Evolutionary conservation across 2,888 invertebrate species (phyloP), one percentile per base, ranked within the genome.

Genomic region (Idaea dimidiata): DNA sequence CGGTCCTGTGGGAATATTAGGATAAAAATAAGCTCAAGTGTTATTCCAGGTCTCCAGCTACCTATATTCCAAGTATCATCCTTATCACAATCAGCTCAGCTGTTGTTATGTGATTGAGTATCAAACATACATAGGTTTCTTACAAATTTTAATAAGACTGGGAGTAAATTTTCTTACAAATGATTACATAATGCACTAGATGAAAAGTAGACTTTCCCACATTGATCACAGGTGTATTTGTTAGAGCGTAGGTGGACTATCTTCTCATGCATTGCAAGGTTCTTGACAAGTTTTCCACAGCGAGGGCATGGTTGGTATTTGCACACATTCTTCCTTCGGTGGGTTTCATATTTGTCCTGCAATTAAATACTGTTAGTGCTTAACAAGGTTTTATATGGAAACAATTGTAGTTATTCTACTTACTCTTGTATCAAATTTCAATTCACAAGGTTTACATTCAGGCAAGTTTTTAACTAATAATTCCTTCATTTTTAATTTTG

Each of bases 201-300:
- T 18, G 75, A 71, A 54, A 72, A 72, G 43, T 66, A 72, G 32
- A 71, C 65, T 69, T 73, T 75, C 6, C 75, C 75, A 70, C 75
- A 75, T 60, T 73, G 66, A 64, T 75, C 73, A 43, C 75, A 75
- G 6, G 74, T 75, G 60, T 70, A 73, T 53, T 70, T 69, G 54
- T 73, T 62, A 5, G 64, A 65, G 3, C 70, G 60, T 5, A 67
- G 58, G 64, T 75, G 75, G 6, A 73, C 71, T 58, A 67, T 69
- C 54, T 70, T 66, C 59, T 70, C 71, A 57, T 72, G 72, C 56
- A 61, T 67, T 1, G 66, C 59, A 14, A 75, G 62, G 59, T 75
- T 70, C 16, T 70, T 60, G 6, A 75, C 75, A 55, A 74, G 67
- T 63, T 75, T 75, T 14, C 73, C 73, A 62, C 75, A 75, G 16